Evolutionary conservation across 2,113 vertebrate genomes (phyloP).

Genomic region (Seriola aureovittata): DNA sequence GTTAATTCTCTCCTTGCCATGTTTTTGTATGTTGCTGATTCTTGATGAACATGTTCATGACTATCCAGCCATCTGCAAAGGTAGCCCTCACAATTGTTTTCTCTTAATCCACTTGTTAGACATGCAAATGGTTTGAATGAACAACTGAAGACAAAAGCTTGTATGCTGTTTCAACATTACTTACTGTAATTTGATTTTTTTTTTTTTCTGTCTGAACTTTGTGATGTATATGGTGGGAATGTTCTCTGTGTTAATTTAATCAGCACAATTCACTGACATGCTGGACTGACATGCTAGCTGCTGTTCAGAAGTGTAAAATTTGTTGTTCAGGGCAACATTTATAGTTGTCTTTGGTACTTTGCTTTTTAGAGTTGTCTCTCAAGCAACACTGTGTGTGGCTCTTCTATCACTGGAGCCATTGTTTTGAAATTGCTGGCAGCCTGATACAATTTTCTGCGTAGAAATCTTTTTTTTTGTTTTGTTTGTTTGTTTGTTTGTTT

Average conservation of each 20-base stretch:
- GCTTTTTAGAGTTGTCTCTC: slow-evolving; percentile 89
- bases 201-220: slow-evolving; percentile 89
- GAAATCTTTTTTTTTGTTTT: slow-evolving; percentile 78
- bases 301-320: slow-evolving; percentile 86
- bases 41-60: slow-evolving; percentile 74
- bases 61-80: slow-evolving; percentile 87
- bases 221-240: slow-evolving; percentile 99
- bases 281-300: slow-evolving; percentile 99
- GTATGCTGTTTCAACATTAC: slow-evolving; percentile 94
- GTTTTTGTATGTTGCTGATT: slow-evolving; percentile 83
- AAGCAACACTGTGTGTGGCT: slow-evolving; percentile 93
- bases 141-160: slow-evolving; percentile 89
- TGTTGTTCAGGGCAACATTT: slow-evolving; percentile 89
- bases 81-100: slow-evolving; percentile 89
- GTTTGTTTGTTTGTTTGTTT: background rate
- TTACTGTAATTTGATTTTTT: slow-evolving; percentile 95
- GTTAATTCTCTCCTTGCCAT: slow-evolving; percentile 88
- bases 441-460: slow-evolving; percentile 88
- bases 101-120: slow-evolving; percentile 89
- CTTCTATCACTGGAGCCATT: slow-evolving; percentile 84
- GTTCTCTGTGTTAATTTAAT: slow-evolving; percentile 99
- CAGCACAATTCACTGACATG: slow-evolving; percentile 99
- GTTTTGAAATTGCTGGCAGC: slow-evolving; percentile 87
- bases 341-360: slow-evolving; percentile 92
- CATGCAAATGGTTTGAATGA: slow-evolving; percentile 86